Evolutionary conservation across 2,797 vertebrate genomes (phyloP).

Genomic region (Sebastes itinus): DNA sequence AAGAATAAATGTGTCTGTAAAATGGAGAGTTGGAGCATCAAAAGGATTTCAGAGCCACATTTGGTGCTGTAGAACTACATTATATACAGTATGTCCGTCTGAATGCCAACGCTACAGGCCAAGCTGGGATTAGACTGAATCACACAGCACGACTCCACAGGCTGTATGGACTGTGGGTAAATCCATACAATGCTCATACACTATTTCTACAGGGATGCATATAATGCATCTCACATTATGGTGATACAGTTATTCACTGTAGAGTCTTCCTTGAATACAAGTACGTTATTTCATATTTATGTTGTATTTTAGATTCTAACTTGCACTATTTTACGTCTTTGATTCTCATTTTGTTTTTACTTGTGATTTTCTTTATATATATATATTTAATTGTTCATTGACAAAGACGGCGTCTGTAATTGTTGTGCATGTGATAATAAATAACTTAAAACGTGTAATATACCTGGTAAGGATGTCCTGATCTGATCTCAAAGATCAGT

Average conservation of each 20-base stretch:
- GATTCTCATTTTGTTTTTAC: too few species aligned
- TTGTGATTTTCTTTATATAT: too few species aligned
- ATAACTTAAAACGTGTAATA: too few species aligned
- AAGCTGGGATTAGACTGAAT: slow-evolving; percentile 20
- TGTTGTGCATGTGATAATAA: too few species aligned
- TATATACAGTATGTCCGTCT: slow-evolving; percentile 8
- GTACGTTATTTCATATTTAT: too few species aligned
- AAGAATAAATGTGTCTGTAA: not conserved
- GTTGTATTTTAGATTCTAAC: too few species aligned
- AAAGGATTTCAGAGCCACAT: not conserved
- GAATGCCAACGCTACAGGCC: not conserved
- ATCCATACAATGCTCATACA: not conserved
- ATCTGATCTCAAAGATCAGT: too few species aligned
- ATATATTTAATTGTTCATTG: too few species aligned
- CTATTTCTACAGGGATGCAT: not conserved
- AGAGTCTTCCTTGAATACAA: not conserved
- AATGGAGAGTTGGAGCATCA: not conserved
- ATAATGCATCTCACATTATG: not conserved
- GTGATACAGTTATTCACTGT: not conserved
- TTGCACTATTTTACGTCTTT: too few species aligned
- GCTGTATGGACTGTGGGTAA: not conserved
- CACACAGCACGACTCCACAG: slow-evolving; percentile 11
- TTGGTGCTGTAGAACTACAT: not conserved
- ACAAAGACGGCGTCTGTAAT: rapidly evolving
- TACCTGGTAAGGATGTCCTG: too few species aligned